Evolutionary conservation across 2,797 vertebrate genomes (phyloP).

Genomic region (Avahi laniger): DNA sequence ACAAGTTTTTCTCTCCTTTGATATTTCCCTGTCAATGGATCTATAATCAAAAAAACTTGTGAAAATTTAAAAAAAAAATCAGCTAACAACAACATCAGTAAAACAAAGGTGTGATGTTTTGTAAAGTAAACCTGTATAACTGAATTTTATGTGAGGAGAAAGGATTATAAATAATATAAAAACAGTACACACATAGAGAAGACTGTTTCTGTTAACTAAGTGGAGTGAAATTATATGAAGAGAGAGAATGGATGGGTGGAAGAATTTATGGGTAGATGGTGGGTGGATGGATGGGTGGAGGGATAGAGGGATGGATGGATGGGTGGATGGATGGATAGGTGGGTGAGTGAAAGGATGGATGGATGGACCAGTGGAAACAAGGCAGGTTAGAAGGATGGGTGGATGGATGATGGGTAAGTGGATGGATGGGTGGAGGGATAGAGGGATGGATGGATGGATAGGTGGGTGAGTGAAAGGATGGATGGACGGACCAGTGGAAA

Average conservation of each 20-base stretch:
- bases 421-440: neutral
- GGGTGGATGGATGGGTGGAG: neutral
- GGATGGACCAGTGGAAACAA: neutral
- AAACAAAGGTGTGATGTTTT: neutral
- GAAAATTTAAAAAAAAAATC: neutral
- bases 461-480: no score
- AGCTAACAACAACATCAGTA: neutral
- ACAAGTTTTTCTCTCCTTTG: neutral
- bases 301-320: neutral
- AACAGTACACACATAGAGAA: neutral
- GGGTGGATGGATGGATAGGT: neutral
- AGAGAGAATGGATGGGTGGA: neutral
- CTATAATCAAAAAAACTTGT: neutral
- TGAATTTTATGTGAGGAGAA: neutral
- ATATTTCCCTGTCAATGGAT: neutral
- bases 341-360: no score
- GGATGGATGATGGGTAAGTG: no score
- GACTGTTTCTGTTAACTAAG: neutral
- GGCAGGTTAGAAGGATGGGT: accelerated
- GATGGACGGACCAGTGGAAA: no score
- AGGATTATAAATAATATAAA: neutral
- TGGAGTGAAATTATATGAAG: neutral
- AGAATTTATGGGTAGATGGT: no score
- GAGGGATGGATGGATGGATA: neutral
- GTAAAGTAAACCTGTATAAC: neutral